These are phyloP conservation scores for Thamnophis elegans DNA, from an alignment of 2,797 vertebrate genomes.

Conservation along the genomic window DNA sequence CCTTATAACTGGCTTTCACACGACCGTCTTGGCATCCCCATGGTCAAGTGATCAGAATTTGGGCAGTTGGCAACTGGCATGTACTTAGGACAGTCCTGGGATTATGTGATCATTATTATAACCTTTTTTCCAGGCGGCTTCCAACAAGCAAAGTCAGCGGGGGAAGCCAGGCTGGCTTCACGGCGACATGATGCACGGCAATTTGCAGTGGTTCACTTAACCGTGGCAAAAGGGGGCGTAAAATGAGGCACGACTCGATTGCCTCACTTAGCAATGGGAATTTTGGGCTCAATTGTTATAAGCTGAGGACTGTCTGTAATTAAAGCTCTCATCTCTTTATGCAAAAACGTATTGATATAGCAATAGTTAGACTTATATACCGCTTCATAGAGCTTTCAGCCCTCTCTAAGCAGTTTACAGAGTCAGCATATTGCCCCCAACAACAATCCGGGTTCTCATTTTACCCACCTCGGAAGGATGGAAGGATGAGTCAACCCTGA, in stretches of 20 bases:
- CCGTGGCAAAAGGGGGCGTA: background rate
- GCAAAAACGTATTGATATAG: background rate
- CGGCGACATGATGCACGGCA: background rate
- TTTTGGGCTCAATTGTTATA: background rate
- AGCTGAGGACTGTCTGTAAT: background rate
- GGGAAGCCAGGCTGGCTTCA: background rate
- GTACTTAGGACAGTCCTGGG: background rate
- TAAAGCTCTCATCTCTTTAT: background rate
- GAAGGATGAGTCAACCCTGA: too few species aligned
- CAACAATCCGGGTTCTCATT: too few species aligned
- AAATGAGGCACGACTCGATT: background rate
- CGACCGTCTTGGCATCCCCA: background rate
- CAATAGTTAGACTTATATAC: too few species aligned
- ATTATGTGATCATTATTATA: too few species aligned
- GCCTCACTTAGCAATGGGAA: background rate
- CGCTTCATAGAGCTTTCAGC: too few species aligned
- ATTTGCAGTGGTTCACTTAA: background rate
- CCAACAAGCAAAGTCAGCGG: background rate
- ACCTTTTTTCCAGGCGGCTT: background rate
- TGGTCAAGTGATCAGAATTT: background rate
- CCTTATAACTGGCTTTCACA: background rate
- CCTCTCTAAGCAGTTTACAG: too few species aligned
- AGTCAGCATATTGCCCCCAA: too few species aligned
- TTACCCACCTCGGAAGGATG: too few species aligned
- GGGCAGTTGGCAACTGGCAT: background rate